Evolutionary conservation across 2,113 vertebrate genomes (phyloP).

Genomic region (Phalacrocorax aristotelis): DNA sequence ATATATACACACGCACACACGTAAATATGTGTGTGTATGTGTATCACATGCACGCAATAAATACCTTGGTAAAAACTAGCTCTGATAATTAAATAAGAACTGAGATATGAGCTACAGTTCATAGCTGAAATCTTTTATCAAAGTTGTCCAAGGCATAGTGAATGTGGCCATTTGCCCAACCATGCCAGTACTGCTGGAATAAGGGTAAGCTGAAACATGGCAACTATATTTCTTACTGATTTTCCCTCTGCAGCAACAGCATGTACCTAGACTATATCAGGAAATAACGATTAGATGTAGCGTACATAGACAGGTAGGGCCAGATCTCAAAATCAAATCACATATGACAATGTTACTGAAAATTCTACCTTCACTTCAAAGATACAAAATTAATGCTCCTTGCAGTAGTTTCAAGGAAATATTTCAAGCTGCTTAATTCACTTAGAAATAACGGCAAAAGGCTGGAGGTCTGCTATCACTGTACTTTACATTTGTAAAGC

Average conservation of each 20-base stretch:
- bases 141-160: background rate
- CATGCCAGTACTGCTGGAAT: background rate
- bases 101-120: background rate
- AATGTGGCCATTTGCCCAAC: background rate
- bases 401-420: background rate
- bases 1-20: too few relatives aligned
- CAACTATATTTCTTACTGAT: background rate
- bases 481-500: background rate
- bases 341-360: background rate
- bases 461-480: background rate
- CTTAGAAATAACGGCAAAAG: background rate
- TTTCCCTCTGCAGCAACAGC: background rate
- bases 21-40: too few relatives aligned
- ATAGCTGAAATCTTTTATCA: background rate
- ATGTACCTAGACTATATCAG: background rate
- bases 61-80: background rate
- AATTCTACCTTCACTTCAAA: background rate
- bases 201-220: background rate
- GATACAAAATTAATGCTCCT: background rate
- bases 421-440: background rate
- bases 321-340: background rate
- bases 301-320: background rate
- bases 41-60: background rate
- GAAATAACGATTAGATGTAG: background rate
- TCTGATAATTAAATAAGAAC: background rate